Conservation (phyloP, 2,888 invertebrate species). For the Epinotia demarniana region DNA sequence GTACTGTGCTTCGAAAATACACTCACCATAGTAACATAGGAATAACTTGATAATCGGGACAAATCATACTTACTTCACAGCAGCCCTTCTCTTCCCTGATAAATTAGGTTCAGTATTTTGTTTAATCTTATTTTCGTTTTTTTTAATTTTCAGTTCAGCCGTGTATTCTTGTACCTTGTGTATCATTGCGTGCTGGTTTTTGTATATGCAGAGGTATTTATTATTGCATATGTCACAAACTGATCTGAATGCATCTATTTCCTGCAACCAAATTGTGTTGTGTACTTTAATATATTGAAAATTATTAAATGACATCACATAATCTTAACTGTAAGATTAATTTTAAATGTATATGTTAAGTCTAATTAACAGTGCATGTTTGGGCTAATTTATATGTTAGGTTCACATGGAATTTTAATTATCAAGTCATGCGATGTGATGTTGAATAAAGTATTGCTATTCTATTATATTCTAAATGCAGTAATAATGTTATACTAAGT, state of each 20-base stretch:
- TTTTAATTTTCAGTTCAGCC: constrained; percentile 52
- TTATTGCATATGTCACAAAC: constrained; percentile 82
- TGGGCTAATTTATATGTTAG: too few species aligned
- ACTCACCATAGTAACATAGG: too few species aligned
- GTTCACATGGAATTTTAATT: too few species aligned
- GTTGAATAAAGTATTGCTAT: too few species aligned
- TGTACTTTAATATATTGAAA: too few species aligned
- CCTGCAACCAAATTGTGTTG: constrained; percentile 62
- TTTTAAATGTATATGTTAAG: too few species aligned
- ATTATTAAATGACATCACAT: too few species aligned
- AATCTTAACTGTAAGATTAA: too few species aligned
- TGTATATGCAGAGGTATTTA: constrained; percentile 82
- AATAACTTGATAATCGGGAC: too few species aligned
- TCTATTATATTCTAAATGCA: neutral
- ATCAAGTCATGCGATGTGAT: too few species aligned
- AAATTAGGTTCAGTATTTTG: constrained; percentile 26
- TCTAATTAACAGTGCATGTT: too few species aligned
- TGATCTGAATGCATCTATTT: constrained; percentile 75
- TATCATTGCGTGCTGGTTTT: constrained; percentile 82
- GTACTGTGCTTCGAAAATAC: too few species aligned
- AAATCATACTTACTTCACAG: constrained; percentile 62
- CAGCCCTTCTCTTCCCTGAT: constrained; percentile 64
- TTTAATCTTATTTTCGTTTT: constrained; percentile 52
- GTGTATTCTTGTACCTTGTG: constrained; percentile 68
- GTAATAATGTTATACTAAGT: constrained; percentile 41